Percentiles rank a stretch among this genome's conserved stretches.
phyloP scores from a whole-genome alignment of 2,888 invertebrate species.

The Noctuana brunneofusca region DNA sequence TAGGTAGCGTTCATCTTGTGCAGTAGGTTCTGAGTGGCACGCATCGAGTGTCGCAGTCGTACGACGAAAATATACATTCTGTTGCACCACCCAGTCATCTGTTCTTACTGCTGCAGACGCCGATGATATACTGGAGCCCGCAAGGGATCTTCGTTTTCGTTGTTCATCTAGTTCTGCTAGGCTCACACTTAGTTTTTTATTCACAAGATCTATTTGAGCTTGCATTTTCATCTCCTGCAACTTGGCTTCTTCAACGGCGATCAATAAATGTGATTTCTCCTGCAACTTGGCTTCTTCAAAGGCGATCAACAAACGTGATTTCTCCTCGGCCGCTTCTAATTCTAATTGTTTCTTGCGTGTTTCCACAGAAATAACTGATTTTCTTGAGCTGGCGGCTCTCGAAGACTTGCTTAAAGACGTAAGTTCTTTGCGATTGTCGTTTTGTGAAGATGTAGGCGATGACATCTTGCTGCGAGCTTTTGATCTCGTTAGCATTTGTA shows the following conservation, averaged over 20 bases:
- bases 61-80: neutral
- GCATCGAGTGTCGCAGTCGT: neutral
- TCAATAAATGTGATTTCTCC: neutral
- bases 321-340: neutral
- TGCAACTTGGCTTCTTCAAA: neutral
- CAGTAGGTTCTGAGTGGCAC: neutral
- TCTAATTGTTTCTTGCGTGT: neutral
- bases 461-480: slow-evolving; percentile 3
- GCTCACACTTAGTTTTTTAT: neutral
- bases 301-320: neutral
- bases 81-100: slow-evolving; percentile 4
- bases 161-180: neutral
- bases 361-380: neutral
- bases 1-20: neutral
- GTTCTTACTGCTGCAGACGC: neutral
- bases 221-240: neutral
- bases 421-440: neutral
- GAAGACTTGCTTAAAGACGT: neutral
- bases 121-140: neutral
- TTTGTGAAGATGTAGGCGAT: neutral
- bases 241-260: neutral
- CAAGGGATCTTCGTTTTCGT: neutral
- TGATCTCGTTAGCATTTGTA: neutral
- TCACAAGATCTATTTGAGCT: slow-evolving; percentile 2
- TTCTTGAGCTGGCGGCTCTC: neutral